Evolutionary conservation across 2,888 invertebrate genomes (phyloP).

Genomic region (Drepana falcataria): DNA sequence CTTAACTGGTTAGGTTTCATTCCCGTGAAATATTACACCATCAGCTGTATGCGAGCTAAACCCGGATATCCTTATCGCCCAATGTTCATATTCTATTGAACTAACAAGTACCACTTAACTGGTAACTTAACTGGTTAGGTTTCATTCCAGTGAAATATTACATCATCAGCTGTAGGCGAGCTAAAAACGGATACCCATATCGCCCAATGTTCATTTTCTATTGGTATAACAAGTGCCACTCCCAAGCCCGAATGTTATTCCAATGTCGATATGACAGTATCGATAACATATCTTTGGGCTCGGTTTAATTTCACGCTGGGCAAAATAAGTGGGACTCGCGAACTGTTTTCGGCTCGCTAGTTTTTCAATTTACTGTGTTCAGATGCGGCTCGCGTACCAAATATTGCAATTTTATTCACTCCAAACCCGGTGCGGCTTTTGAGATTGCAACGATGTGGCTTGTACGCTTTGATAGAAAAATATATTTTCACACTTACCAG

Average conservation of each 20-base stretch:
- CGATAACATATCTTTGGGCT: slow-evolving; percentile 3
- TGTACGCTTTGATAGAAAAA: slow-evolving; percentile 16
- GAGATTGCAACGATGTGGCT: slow-evolving; percentile 15
- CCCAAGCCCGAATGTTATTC: neutral
- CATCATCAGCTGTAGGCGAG: too few species aligned
- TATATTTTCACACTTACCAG: neutral
- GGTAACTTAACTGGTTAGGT: too few species aligned
- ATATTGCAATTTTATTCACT: slow-evolving; percentile 49
- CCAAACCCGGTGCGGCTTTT: slow-evolving; percentile 18
- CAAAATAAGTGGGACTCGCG: slow-evolving; percentile 35
- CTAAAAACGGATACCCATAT: too few species aligned
- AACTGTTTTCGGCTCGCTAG: slow-evolving; percentile 24
- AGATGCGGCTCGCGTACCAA: slow-evolving; percentile 22
- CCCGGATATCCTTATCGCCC: too few species aligned
- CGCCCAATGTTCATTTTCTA: too few species aligned
- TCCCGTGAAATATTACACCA: too few species aligned
- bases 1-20: too few species aligned
- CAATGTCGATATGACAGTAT: slow-evolving; percentile 1
- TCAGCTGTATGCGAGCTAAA: too few species aligned
- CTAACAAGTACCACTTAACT: neutral
- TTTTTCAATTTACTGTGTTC: slow-evolving; percentile 40
- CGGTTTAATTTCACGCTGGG: slow-evolving; percentile 43
- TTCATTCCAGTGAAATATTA: too few species aligned
- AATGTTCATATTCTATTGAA: neutral
- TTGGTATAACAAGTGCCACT: neutral